Conservation (phyloP, 2,113 vertebrate genomes). For the Xenus cinereus region DNA sequence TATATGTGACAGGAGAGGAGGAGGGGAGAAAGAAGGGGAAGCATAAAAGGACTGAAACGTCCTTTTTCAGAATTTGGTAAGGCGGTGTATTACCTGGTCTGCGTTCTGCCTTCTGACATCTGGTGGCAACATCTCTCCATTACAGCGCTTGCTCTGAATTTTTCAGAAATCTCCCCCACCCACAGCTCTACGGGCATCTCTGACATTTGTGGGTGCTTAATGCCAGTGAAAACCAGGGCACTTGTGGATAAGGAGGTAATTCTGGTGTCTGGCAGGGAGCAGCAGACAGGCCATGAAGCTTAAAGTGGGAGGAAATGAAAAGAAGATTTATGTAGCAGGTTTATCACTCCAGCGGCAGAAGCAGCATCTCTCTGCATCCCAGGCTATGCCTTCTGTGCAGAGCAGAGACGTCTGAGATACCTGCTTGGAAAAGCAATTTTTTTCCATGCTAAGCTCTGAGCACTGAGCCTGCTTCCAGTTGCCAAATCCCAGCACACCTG, state of each 20-base stretch:
- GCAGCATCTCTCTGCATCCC: not conserved
- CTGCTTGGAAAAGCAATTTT: not conserved
- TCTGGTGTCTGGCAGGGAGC: not conserved
- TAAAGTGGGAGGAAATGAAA: not conserved
- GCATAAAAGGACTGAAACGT: not conserved
- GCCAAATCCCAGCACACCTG: not conserved
- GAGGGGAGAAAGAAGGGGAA: not conserved
- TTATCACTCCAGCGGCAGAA: not conserved
- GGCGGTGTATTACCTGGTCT: rapidly evolving
- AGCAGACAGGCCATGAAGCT: not conserved
- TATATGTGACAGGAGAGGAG: not conserved
- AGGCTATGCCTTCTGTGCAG: not conserved
- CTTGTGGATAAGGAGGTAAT: not conserved
- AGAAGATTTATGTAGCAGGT: not conserved
- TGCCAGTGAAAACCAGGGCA: not conserved
- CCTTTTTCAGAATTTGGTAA: not conserved
- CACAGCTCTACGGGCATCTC: not conserved
- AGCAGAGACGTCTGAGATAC: not conserved
- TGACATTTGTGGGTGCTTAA: not conserved
- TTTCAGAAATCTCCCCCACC: not conserved
- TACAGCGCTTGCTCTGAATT: not conserved
- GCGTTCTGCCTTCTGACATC: conserved; percentile 22
- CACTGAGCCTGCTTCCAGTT: not conserved
- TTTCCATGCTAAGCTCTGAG: not conserved
- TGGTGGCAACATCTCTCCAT: conserved; percentile 39